Percentiles rank a stretch among this genome's conserved stretches.
These are phyloP conservation scores for Hemistola chrysoprasaria DNA, from an alignment of 2,888 invertebrate species.

Conservation along the genomic window DNA sequence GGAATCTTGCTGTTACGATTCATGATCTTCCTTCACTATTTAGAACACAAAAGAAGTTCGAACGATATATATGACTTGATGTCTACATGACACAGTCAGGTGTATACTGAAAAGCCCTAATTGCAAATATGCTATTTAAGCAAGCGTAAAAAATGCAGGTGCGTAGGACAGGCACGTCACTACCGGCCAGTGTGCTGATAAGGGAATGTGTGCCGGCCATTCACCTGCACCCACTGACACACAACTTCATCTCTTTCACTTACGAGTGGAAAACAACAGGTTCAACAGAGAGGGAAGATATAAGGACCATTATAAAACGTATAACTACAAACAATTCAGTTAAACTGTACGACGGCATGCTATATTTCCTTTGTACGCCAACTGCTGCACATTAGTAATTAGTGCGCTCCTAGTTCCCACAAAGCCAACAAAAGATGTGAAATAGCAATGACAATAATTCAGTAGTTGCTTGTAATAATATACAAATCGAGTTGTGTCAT, in stretches of 20 bases:
- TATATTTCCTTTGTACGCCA: slow-evolving; percentile 59
- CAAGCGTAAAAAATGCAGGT: slow-evolving; percentile 58
- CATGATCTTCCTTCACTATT: too few species aligned
- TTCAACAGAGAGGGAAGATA: slow-evolving; percentile 37
- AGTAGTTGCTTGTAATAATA: neutral
- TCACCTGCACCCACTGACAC: slow-evolving; percentile 76
- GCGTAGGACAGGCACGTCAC: slow-evolving; percentile 47
- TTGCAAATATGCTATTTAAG: neutral
- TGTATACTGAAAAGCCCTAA: too few species aligned
- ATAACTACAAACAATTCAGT: slow-evolving; percentile 51
- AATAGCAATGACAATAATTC: neutral
- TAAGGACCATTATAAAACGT: slow-evolving; percentile 23
- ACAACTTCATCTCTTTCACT: slow-evolving; percentile 54
- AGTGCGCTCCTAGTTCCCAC: slow-evolving; percentile 43
- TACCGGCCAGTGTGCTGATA: slow-evolving; percentile 69
- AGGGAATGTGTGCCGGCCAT: slow-evolving; percentile 77
- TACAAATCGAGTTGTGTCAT: too few species aligned
- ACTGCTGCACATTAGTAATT: slow-evolving; percentile 52
- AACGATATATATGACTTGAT: too few species aligned
- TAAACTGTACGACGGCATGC: slow-evolving; percentile 47
- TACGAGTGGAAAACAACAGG: slow-evolving; percentile 24
- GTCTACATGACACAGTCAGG: too few species aligned
- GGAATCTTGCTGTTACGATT: too few species aligned
- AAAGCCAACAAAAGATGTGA: slow-evolving; percentile 17
- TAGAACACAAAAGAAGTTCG: too few species aligned